Evolutionary conservation across 1,140 invertebrate genomes (phyloP), one percentile per base, ranked within the genome.

Genomic region (Magallana angulata): DNA sequence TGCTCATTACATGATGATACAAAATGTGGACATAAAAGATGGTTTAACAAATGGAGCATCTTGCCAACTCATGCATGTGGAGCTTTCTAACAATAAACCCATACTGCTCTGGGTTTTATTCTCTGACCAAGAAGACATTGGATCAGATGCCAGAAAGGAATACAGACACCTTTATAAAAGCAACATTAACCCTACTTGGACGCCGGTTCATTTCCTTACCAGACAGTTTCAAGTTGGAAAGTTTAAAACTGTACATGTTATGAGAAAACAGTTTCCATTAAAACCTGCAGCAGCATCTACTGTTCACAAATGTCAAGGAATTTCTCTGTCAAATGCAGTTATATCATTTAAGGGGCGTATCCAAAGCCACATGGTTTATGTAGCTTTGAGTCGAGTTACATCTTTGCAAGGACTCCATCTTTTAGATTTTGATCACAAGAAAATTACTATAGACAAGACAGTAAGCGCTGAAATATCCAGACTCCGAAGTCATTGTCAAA

Each of bases 141-240:
- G 24, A 24, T 24, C 24, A 24, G 24, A 1, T 24, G 24, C 24
- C 24, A 24, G 24, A 24, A 24, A 24, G 24, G 24, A 24, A 24
- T 4, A 81, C 6, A 83, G 18, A 84, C 62, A 89, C 56, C 24
- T n/a, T n/a, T n/a, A n/a, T n/a, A n/a, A n/a, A n/a, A n/a, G n/a
- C n/a, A n/a, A 85, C 1, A 85, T 87, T 30, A n/a, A 87, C 71
- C 85, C 24, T 82, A 71, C 62, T n/a, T 89, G 88, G 82, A 86
- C 85, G 24, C 88, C 88, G 59, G 30, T 60, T 4, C 57, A 60
- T 36, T 24, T 36, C 59, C 30, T 84, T 59, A 57, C 59, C 57
- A 11, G 58, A 62, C 57, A 59, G 59, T 84, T 60, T 60, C 57
- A 60, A 62, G 82, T 84, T 36, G 57, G 82, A 62, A 16, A 62